Evolutionary conservation across 1,140 invertebrate species (phyloP).

Genomic region (Tetranychus urticae): DNA sequence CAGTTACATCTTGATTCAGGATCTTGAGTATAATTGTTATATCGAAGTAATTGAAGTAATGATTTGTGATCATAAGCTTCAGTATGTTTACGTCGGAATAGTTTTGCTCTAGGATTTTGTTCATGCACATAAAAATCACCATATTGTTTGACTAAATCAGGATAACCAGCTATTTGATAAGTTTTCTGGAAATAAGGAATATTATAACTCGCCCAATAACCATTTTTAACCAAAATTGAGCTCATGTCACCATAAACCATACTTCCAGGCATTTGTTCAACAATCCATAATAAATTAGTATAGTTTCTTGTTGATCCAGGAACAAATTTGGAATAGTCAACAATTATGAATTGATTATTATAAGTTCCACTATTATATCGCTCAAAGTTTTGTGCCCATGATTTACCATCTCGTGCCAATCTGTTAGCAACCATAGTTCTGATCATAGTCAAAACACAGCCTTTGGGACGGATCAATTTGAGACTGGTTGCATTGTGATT

Average conservation of each 20-base stretch:
- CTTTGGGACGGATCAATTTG: constrained; percentile 15
- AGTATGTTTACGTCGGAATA: constrained; percentile 20
- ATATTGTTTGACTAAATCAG: constrained; percentile 14
- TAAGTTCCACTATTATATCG: constrained; percentile 21
- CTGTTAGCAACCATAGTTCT: constrained; percentile 19
- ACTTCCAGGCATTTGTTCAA: constrained; percentile 21
- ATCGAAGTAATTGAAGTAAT: constrained; percentile 20
- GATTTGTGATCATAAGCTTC: constrained; percentile 16
- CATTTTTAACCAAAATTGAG: constrained; percentile 16
- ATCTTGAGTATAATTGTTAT: constrained; percentile 15
- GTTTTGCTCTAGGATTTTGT: constrained; percentile 19
- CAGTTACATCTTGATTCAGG: constrained; percentile 10
- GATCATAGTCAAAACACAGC: constrained; percentile 18
- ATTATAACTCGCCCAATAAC: constrained; percentile 22
- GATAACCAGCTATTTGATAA: constrained; percentile 20
- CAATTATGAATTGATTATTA: constrained; percentile 23
- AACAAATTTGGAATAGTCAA: constrained; percentile 19
- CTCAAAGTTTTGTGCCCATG: constrained; percentile 17
- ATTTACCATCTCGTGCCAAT: constrained; percentile 17
- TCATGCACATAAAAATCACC: constrained; percentile 19
- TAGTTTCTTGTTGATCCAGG: constrained; percentile 3
- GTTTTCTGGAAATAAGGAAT: constrained; percentile 22
- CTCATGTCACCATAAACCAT: constrained; percentile 17
- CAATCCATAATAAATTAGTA: constrained; percentile 18
- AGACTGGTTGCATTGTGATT: constrained; percentile 18